These are phyloP conservation scores for Microtus montanus DNA, from an alignment of 2,113 vertebrate species.

Conservation along the genomic window DNA sequence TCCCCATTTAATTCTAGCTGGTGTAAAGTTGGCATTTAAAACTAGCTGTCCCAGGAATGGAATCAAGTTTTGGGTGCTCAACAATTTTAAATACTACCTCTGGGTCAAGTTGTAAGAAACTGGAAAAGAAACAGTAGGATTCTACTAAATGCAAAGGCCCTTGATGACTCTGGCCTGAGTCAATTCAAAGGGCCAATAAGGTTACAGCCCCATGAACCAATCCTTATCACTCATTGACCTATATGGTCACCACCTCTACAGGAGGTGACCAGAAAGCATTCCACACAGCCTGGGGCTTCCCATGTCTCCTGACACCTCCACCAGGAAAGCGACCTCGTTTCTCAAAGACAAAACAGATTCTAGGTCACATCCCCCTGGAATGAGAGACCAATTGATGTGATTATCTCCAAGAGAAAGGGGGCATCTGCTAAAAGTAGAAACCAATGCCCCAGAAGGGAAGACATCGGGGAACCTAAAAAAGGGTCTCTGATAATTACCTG, in stretches of 20 bases:
- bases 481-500: conserved; percentile 81
- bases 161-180: background rate
- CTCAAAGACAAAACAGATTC: conserved; percentile 79
- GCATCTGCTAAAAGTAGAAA: conserved; percentile 78
- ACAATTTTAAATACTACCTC: conserved; percentile 6
- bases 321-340: conserved; percentile 74
- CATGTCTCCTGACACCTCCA: conserved; percentile 60
- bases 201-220: background rate
- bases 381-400: conserved; percentile 65
- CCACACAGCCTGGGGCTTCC: conserved; percentile 68
- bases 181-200: background rate
- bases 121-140: background rate
- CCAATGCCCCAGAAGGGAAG: conserved; percentile 77
- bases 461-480: conserved; percentile 76
- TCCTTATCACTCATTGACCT: background rate
- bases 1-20: background rate
- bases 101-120: background rate
- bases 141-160: background rate
- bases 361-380: conserved; percentile 79
- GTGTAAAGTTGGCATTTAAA: background rate
- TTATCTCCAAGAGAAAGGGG: conserved; percentile 79
- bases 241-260: background rate
- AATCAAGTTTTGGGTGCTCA: background rate
- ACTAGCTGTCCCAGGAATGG: background rate
- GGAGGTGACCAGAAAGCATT: conserved; percentile 50